A percentile compares a stretch with the other conserved stretches of the same genome.
These are phyloP conservation scores for Drosophila ogumai DNA, from an alignment of 1,140 invertebrate genomes.

Conservation along the genomic window DNA sequence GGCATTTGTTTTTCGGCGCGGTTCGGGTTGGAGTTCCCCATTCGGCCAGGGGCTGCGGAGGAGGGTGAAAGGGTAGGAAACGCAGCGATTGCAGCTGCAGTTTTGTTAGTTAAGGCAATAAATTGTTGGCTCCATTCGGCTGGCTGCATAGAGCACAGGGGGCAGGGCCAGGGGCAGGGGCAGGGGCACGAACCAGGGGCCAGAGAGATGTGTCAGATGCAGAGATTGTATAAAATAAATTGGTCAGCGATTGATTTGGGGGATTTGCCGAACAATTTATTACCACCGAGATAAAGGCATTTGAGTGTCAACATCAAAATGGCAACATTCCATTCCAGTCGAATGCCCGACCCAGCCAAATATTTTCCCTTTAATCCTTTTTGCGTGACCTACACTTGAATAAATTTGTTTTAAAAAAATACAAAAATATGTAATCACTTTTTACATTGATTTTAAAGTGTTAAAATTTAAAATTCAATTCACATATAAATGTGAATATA, in stretches of 20 bases:
- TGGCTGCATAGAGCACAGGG: not conserved
- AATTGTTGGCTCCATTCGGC: constrained; percentile 54
- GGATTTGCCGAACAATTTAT: constrained; percentile 63
- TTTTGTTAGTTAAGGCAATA: constrained; percentile 63
- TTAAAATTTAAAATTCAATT: too few species aligned
- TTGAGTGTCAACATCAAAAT: constrained; percentile 56
- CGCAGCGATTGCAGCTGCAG: constrained; percentile 58
- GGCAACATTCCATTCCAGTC: constrained; percentile 48
- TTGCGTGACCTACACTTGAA: constrained; percentile 31
- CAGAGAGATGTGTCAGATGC: constrained; percentile 49
- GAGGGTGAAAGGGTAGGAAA: constrained; percentile 17
- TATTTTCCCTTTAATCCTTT: constrained; percentile 44
- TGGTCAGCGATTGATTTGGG: constrained; percentile 68
- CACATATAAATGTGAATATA: too few species aligned
- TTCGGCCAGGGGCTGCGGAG: not conserved
- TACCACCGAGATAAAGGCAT: constrained; percentile 45
- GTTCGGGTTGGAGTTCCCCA: not conserved
- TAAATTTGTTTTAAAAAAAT: not conserved
- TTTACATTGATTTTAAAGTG: not conserved
- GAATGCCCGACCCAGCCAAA: constrained; percentile 26
- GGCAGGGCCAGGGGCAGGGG: not conserved
- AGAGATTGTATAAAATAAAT: constrained; percentile 69
- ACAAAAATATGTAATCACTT: not conserved
- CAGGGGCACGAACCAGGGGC: not conserved
- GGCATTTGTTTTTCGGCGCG: constrained; percentile 38